Conservation (phyloP, 2,797 vertebrate species). For the Silurus aristotelis region DNA sequence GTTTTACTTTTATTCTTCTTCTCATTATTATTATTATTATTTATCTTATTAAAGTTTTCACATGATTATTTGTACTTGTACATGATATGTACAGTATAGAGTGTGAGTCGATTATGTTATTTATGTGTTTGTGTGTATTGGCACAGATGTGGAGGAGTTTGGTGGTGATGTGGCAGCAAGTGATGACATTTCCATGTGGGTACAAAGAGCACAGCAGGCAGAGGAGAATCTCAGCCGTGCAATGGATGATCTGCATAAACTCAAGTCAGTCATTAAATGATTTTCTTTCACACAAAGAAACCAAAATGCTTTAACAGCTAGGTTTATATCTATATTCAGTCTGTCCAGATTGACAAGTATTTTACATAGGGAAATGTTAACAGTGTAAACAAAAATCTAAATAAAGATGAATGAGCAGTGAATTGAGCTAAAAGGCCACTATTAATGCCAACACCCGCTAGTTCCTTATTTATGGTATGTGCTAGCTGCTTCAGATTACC, state of each 20-base stretch:
- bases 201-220: conserved; percentile 70
- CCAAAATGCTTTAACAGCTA: no score
- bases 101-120: neutral
- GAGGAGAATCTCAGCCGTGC: conserved; percentile 82
- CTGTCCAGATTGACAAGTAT: neutral
- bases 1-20: neutral
- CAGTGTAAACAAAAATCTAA: neutral
- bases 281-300: no score
- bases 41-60: neutral
- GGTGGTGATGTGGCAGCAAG: conserved; percentile 59
- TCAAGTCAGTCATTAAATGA: conserved; percentile 75
- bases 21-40: neutral
- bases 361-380: neutral
- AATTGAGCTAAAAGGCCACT: neutral
- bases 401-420: neutral
- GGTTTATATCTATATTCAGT: neutral
- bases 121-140: neutral
- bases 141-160: conserved; percentile 86
- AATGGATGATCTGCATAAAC: conserved; percentile 86
- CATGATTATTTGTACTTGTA: neutral
- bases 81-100: neutral
- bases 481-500: neutral
- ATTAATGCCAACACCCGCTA: neutral
- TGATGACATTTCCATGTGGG: conserved; percentile 22
- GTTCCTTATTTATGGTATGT: neutral